These are phyloP conservation scores for Heliconius hewitsoni DNA, from an alignment of 1,140 invertebrate species.

Conservation along the genomic window DNA sequence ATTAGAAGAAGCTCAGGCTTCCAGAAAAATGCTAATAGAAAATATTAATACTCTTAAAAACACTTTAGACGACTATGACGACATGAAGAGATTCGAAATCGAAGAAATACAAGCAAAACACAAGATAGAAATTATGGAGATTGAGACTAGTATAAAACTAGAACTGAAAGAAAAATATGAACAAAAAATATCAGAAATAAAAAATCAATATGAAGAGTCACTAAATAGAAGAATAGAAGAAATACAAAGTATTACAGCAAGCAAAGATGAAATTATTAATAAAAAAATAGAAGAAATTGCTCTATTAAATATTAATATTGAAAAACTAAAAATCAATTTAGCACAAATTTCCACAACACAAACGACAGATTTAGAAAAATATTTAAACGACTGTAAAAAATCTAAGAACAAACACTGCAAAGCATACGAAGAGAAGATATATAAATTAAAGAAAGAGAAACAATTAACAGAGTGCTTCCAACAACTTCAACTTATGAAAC, in stretches of 20 bases:
- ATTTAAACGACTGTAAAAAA: constrained; percentile 59
- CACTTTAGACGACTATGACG: constrained; percentile 50
- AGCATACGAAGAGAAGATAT: constrained; percentile 61
- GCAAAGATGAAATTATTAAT: constrained; percentile 44
- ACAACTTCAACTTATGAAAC: constrained; percentile 63
- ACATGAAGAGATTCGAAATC: constrained; percentile 58
- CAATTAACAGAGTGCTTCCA: constrained; percentile 63
- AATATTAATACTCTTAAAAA: constrained; percentile 55
- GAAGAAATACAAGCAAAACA: constrained; percentile 59
- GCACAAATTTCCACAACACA: constrained; percentile 38
- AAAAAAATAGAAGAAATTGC: constrained; percentile 65
- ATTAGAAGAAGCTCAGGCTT: constrained; percentile 57
- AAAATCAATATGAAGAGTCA: constrained; percentile 48
- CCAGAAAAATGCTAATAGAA: constrained; percentile 56
- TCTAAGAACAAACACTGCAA: constrained; percentile 56
- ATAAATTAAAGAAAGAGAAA: constrained; percentile 59
- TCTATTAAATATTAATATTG: constrained; percentile 46
- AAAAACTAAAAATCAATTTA: constrained; percentile 54
- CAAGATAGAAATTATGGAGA: constrained; percentile 58
- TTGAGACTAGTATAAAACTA: constrained; percentile 47
- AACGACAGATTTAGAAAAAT: constrained; percentile 57
- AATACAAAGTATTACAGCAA: constrained; percentile 41
- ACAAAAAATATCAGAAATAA: constrained; percentile 53
- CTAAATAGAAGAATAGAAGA: constrained; percentile 44
- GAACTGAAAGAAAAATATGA: constrained; percentile 54